phyloP scores from a whole-genome alignment of 2,888 invertebrate genomes.

The Aspidiotus destructor region DNA sequence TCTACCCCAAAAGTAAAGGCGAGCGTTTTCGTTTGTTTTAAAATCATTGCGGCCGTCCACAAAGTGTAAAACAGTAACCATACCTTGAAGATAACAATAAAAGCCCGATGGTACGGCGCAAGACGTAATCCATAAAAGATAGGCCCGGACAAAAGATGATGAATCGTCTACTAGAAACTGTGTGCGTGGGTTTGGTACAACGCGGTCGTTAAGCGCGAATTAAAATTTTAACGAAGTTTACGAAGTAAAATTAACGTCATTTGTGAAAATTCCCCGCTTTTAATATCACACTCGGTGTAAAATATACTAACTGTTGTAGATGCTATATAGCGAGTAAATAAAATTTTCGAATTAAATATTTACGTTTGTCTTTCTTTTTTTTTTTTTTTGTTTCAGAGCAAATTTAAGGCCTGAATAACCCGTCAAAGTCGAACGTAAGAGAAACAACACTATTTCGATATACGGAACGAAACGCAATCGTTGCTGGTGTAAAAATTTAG shows the following conservation, averaged over 20 bases:
- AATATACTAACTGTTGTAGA: no score
- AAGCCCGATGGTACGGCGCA: no score
- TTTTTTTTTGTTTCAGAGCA: conserved; percentile 3
- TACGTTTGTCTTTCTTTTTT: conserved; percentile 3
- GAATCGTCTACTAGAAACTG: no score
- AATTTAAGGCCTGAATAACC: background rate
- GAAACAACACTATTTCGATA: background rate
- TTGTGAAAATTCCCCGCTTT: background rate
- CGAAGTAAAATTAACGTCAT: background rate
- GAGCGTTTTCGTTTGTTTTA: no score
- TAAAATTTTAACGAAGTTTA: conserved; percentile 2
- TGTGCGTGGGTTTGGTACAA: no score
- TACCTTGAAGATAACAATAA: no score
- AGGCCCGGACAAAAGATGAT: no score
- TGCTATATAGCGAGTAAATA: no score
- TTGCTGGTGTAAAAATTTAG: background rate
- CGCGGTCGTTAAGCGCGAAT: background rate
- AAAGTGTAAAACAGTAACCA: no score
- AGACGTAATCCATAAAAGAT: no score
- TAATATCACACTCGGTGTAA: background rate
- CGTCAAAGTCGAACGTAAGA: background rate
- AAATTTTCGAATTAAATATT: background rate
- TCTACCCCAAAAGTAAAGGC: no score
- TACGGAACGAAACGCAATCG: background rate
- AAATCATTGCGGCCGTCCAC: no score